These are phyloP conservation scores for Crotalus helleri DNA, from an alignment of 2,113 vertebrate species.

Conservation along the genomic window DNA sequence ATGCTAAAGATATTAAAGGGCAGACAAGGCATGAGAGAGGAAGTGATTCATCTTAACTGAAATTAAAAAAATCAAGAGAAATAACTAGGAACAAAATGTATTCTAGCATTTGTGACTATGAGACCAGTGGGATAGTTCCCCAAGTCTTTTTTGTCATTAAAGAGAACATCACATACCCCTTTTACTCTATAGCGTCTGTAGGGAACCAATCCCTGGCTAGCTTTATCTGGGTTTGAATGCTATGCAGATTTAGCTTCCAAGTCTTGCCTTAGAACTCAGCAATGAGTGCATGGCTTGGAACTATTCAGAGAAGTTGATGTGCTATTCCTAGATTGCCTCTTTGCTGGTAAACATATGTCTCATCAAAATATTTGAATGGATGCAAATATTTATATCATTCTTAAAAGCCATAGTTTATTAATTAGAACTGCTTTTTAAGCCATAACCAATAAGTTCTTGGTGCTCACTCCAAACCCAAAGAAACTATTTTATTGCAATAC, in stretches of 20 bases:
- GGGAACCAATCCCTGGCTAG: background rate
- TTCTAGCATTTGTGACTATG: background rate
- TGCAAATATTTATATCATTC: background rate
- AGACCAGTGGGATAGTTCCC: too few relatives aligned
- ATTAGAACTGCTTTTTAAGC: background rate
- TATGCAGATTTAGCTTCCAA: background rate
- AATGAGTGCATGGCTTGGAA: background rate
- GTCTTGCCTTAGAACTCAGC: background rate
- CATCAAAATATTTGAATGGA: background rate
- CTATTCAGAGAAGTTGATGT: background rate
- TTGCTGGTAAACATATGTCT: background rate
- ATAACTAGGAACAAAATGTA: background rate
- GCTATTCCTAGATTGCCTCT: background rate
- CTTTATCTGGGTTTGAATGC: background rate
- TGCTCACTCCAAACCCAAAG: background rate
- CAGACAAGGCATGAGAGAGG: background rate
- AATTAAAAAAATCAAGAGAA: background rate
- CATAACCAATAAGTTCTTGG: background rate
- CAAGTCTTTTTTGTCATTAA: background rate
- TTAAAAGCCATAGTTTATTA: background rate
- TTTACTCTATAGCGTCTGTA: background rate
- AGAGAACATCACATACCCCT: background rate
- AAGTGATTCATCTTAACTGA: background rate
- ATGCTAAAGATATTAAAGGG: background rate
- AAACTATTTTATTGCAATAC: background rate